Percentiles rank a stretch among this genome's conserved stretches.
Evolutionary conservation across 1,140 invertebrate genomes (phyloP).

Genomic region (Rhizoglyphus robini): DNA sequence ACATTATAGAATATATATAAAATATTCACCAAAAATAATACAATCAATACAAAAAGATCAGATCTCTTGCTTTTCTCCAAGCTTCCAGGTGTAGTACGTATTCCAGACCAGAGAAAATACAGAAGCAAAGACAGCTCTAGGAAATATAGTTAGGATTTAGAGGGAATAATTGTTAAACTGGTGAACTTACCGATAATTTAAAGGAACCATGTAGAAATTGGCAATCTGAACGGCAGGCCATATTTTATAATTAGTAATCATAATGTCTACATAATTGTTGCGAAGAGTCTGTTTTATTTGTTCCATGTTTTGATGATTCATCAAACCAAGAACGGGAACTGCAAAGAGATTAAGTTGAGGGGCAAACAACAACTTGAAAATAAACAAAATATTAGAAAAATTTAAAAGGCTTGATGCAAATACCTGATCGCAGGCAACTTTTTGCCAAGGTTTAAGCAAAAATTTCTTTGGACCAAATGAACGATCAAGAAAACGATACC

Average conservation of each 20-base stretch:
- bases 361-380: not conserved
- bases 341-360: not conserved
- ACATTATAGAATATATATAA: too few species aligned
- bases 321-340: constrained; percentile 8
- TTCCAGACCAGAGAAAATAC: constrained; percentile 17
- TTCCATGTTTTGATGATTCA: not conserved
- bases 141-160: not conserved
- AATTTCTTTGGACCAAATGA: not conserved
- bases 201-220: constrained; percentile 20
- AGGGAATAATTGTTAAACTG: not conserved
- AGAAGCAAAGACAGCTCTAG: constrained; percentile 9
- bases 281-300: not conserved
- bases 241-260: constrained; percentile 17
- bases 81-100: constrained; percentile 17
- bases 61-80: constrained; percentile 3
- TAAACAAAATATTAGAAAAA: not conserved
- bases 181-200: constrained; percentile 15
- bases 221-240: constrained; percentile 18
- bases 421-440: constrained; percentile 1
- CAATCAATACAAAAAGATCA: not conserved
- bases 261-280: constrained; percentile 11
- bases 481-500: constrained; percentile 15
- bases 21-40: too few species aligned
- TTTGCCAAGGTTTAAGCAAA: not conserved
- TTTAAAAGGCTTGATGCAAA: too few species aligned